Base-by-base conservation (phyloP, 2,888 invertebrate species). In the Zhuqinia jingwanae region DNA sequence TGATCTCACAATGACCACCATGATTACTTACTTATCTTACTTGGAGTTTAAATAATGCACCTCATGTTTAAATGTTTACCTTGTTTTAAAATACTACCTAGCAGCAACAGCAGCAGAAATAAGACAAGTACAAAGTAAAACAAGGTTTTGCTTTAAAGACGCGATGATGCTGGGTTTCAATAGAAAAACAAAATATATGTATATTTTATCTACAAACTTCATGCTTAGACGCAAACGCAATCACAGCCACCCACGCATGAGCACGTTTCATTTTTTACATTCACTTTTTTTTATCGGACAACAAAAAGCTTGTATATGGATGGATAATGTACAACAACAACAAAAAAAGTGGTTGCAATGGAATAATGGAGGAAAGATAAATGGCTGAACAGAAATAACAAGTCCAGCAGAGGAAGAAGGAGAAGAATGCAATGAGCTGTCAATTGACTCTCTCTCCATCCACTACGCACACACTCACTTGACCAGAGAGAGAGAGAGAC, bases 171-270 rank as follows among this genome's bases (percentile, higher is more conserved):
- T 20, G n/a, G 36, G 8, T 36, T 36, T 36, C 8, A 3, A 3
- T 8, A 36, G 8, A 3, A 36, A 36, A 36, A 36, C 36, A 36
- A 36, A 36, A 36, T 36, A 36, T 36, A 8, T 36, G 8, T n/a
- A n/a, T n/a, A n/a, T n/a, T n/a, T n/a, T n/a, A n/a, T n/a, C n/a
- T 22, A 58, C 56, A 36, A 17, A 22, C 36, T 63, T 79, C 47
- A 78, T 22, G 25, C 27, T 27, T 27, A 63, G 47, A 56, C 15
- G 53, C 58, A 81, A n/a, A 70, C 58, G 63, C 78, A 79, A 80
- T 79, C 80, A 73, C 68, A 56, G 63, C 86, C 86, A 86, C 86
- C 86, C 86, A 86, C 86, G 81, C 86, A 86, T 58, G 76, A 86
- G 63, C 80, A 80, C 86, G 81, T 86, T 85, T 85, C 85, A 80